Percentiles rank a stretch among this genome's conserved stretches.
These are phyloP conservation scores for Cybosia mesomella DNA, from an alignment of 2,888 invertebrate species.

Conservation along the genomic window DNA sequence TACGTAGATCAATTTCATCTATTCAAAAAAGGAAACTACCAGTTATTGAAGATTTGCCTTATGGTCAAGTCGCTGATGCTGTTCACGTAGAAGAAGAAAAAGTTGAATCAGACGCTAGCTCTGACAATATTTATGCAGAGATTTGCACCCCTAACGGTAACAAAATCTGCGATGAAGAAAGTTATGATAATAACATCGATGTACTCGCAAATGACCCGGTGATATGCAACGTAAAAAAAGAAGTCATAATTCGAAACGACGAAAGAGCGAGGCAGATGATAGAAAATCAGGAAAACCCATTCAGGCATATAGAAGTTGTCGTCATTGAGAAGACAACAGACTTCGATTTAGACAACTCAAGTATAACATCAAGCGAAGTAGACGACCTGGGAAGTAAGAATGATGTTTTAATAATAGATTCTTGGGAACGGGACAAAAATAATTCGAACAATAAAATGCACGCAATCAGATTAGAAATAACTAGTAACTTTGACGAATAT, in stretches of 20 bases:
- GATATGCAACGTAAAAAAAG: constrained; percentile 83
- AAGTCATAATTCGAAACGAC: constrained; percentile 80
- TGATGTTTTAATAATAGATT: constrained; percentile 80
- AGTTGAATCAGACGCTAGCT: constrained; percentile 76
- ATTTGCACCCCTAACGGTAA: constrained; percentile 85
- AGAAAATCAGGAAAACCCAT: constrained; percentile 81
- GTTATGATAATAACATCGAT: constrained; percentile 78
- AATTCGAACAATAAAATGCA: constrained; percentile 76
- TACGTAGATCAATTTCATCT: constrained; percentile 84
- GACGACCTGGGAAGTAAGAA: constrained; percentile 79
- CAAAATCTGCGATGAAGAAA: constrained; percentile 76
- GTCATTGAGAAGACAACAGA: constrained; percentile 85
- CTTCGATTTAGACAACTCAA: constrained; percentile 80
- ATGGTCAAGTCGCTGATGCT: constrained; percentile 90
- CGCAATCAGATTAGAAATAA: constrained; percentile 84
- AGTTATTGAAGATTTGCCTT: constrained; percentile 89
- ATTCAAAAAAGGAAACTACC: constrained; percentile 85
- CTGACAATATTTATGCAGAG: constrained; percentile 91
- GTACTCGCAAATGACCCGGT: constrained; percentile 81
- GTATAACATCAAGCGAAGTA: constrained; percentile 77
- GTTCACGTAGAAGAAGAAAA: constrained; percentile 82
- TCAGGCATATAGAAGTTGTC: constrained; percentile 84
- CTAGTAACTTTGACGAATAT: constrained; percentile 82
- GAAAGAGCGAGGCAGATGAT: constrained; percentile 81
- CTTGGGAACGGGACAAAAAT: constrained; percentile 79